phyloP scores from a whole-genome alignment of 1,140 invertebrate genomes.

The Pantala flavescens region DNA sequence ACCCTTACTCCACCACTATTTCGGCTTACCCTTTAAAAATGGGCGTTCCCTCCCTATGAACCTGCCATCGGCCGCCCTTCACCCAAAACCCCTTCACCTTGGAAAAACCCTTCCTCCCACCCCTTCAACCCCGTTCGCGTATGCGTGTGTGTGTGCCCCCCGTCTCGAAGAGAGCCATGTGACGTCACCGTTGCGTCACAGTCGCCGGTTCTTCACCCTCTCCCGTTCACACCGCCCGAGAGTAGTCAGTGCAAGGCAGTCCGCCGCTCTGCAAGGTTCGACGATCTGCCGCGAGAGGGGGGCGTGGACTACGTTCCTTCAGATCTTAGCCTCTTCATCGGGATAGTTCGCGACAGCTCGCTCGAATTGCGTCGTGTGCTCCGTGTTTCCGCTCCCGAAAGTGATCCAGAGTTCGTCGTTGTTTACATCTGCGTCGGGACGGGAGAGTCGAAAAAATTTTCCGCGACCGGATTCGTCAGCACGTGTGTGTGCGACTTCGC shows the following conservation, averaged over 20 bases:
- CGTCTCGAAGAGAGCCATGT: neutral
- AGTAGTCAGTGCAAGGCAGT: neutral
- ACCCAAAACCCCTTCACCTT: neutral
- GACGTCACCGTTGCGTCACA: neutral
- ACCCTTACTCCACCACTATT: neutral
- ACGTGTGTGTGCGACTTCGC: no score
- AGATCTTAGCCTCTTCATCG: no score
- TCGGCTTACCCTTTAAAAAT: neutral
- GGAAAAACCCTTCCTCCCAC: neutral
- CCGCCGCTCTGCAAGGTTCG: neutral
- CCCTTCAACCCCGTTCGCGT: neutral
- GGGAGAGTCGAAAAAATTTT: no score
- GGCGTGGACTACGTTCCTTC: no score
- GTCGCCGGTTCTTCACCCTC: constrained; percentile 4
- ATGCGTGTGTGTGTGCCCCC: neutral
- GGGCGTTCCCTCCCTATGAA: neutral
- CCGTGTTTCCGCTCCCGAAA: no score
- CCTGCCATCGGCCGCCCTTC: neutral
- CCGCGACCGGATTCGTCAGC: no score
- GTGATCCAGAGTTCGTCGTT: no score
- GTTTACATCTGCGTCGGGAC: no score
- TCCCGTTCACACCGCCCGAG: neutral
- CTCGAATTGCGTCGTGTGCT: no score
- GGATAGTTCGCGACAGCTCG: no score
- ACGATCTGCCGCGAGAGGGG: neutral